Evolutionary conservation across 1,140 invertebrate species (phyloP), one percentile per base, ranked within the genome.

Genomic region (Papilio glaucus): DNA sequence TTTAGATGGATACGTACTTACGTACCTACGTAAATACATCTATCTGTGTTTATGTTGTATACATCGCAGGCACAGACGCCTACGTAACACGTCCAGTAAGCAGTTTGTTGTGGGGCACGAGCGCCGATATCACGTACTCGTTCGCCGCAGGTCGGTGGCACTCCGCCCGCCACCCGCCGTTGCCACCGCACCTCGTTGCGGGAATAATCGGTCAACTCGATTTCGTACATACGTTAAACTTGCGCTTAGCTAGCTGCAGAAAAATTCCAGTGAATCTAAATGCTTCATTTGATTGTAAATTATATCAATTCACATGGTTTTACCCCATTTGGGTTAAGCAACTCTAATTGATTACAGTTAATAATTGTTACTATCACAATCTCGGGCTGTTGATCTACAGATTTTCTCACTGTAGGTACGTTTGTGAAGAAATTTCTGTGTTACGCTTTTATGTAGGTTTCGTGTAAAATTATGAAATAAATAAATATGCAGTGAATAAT

Each of bases 11-110:
- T 33, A 80, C 60, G 57, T 75, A 80, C 75, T 74, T 71, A 65
- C 73, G 75, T 81, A 76, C 72, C 75, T 79, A 78, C 75, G 77
- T 77, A 80, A 75, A 77, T 78, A 77, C 72, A 83, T 80, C 71
- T 89, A 89, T 85, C 80, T 88, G 79, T 90, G 85, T 89, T 84
- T 88, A 85, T 85, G 84, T 91, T 86, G 82, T 49, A 83, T 87
- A 87, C 82, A 89, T 86, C 82, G 84, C 84, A 53, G 77, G 83
- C 86, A 89, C 84, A 88, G 81, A 86, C 88, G 90, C 90, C 89
- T 91, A 92, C 88, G 87, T 92, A 91, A 91, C 88, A 89, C 88
- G 89, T 93, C 88, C 91, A 93, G 88, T 91, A 93, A 91, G 88
- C 88, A 91, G 87, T 93, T 93, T 91, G 89, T 91, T 93, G 88